Base-by-base conservation (phyloP, 2,888 invertebrate species). In the Amphipoea lucens region DNA sequence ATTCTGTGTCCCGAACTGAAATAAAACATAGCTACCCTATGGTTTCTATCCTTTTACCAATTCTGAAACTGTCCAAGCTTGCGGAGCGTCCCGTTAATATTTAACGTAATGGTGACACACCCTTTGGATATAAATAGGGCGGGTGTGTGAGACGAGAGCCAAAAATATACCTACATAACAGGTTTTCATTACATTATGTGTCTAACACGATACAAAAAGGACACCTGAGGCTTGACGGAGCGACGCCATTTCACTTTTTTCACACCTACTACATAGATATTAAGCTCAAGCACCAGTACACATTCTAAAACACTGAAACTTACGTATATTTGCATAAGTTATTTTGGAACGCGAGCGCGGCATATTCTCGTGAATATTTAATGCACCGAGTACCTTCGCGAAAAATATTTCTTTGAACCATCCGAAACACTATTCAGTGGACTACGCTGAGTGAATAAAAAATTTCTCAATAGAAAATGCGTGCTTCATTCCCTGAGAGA, bases 341-440 rank as follows among this genome's bases (percentile, higher is more conserved):
- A 94, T 94, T 92, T 93, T 90, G 86, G 90, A 93, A 92, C 90
- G 91, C 90, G 90, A 91, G 88, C 92, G 89, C 89, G 88, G 92
- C 90, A 93, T 94, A 94, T 94, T 92, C 91, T 91, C 90, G 91
- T 94, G 93, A 94, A 95, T 95, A 93, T 94, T 94, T 94, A 91
- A 94, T 92, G 89, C 87, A 87, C 79, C 84, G 87, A 90, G 90
- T 89, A 88, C 88, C 87, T 88, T 90, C 90, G 69, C 85, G 79
- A 81, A 93, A 95, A 94, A 95, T 93, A 93, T 94, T 95, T 94
- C 93, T 94, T 93, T 93, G 92, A 91, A 83, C 86, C 90, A 92
- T 91, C 90, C 90, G 80, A 85, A 92, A 92, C 93, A 94, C 95
- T 95, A 95, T 94, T 93, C 90, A 90, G 90, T 88, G 90, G 89